Base-by-base conservation (phyloP, 2,113 vertebrate genomes). In the Corythornis madagascariensis region DNA sequence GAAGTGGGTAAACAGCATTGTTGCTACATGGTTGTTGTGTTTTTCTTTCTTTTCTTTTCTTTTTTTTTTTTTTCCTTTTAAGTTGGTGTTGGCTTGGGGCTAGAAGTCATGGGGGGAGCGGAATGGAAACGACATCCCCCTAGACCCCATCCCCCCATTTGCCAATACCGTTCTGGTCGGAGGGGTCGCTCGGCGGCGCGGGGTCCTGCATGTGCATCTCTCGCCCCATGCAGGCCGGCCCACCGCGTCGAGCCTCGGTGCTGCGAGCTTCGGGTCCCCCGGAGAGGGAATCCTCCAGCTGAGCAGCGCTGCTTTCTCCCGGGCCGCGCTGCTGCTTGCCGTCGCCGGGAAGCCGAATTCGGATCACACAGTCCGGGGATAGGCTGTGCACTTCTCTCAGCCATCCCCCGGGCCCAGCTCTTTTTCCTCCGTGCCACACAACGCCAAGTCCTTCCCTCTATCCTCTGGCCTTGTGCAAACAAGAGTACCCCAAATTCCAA, bases 1-100 rank as follows among this genome's bases (percentile, higher is more conserved):
- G 95, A 97, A 95, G 97, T 97, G 97, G 97, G 96, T 97, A 96
- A 98, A 98, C 97, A 97, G 95, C 93, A 78, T 87, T 66, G 84
- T 95, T 95, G 79, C 94, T 85, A 67, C 92, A 65, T 83, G 56
- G 61, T 72, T 56, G 53, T 28, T 45, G 10, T 38, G 38, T 66
- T 10, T 48, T 28, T 38, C 21, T 12, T 31, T 73, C 22, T 47
- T 74, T 45, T 63, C 15, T 7, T 52, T 63, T 45, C 35, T 66
- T 8, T 48, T 28, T 38, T 28, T 12, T 31, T 73, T 29, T 47
- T 74, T 45, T 63, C 15, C 6, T 52, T 63, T 45, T 13, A 74
- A 79, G 74, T 89, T 90, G 70, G 11, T 74, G 43, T 71, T 65
- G 78, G 65, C 75, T 65, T 29, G 80, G 69, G 65, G 60, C 57